Base-by-base conservation (phyloP, 2,113 vertebrate species). In the Gobiocypris rarus region DNA sequence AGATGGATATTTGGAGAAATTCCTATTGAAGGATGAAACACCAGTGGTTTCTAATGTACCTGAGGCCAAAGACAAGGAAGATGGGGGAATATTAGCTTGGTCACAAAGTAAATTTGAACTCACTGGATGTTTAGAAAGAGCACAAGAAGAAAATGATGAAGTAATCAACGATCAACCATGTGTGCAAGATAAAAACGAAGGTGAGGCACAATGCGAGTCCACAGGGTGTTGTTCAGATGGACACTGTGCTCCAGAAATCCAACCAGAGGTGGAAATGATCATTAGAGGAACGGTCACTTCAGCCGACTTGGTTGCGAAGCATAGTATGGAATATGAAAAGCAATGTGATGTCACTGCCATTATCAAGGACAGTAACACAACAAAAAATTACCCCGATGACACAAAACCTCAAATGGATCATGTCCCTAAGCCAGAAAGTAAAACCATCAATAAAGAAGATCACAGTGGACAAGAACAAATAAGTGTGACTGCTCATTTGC, bases 1-100 rank as follows among this genome's bases (percentile, higher is more conserved):
- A 0, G 96, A 95, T 87, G 91, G 95, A 0, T 97, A 97, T 93
- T 94, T 98, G 92, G 96, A 99, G 94, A 98, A 97, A 90, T 98
- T 97, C 45, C 94, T 81, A 87, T 94, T 98, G 86, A 97, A 95
- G 92, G 97, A 98, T 90, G 96, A 97, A 86, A 95, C 93, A 85
- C 95, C 93, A 50, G 87, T 56, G 15, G 91, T 89, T 82, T 87
- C 90, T 48, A 70, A 70, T 79, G 86, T 88, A 63, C 75, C 86
- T 58, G 88, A 92, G 74, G 86, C 88, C 24, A 48, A 48, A 1
- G 87, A 87, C 14, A 88, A 94, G 80, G 56, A 83, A 34, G 87
- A 67, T 24, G 83, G 89, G 58, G 78, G 58, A 5, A 88, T 89
- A 86, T 91, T 88, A 82, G 85, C 94, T 61, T 94, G 94, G 93